Conservation (phyloP, 2,113 vertebrate species). For the Rattus rattus region DNA sequence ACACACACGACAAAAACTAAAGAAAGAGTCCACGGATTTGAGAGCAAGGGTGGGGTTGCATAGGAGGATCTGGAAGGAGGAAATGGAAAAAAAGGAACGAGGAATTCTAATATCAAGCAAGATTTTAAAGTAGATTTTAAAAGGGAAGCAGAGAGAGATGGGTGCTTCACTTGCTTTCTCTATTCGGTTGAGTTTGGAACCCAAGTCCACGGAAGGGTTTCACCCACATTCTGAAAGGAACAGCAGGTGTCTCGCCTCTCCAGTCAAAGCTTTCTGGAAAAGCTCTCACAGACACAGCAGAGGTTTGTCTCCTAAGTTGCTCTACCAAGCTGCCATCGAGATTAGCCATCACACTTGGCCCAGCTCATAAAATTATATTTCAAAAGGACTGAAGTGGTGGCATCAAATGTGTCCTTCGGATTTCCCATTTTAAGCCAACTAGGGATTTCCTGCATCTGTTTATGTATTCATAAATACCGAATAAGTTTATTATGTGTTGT, state of each 20-base stretch:
- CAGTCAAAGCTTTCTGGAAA: not conserved
- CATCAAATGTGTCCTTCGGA: constrained; percentile 64
- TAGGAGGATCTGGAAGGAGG: not conserved
- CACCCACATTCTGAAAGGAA: not conserved
- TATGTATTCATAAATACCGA: constrained; percentile 51
- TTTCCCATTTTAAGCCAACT: constrained; percentile 74
- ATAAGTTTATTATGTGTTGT: not conserved
- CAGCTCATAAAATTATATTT: constrained; percentile 53
- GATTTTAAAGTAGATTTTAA: not conserved
- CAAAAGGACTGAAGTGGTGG: constrained; percentile 56
- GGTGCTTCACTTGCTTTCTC: too few relatives aligned
- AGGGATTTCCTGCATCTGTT: constrained; percentile 46
- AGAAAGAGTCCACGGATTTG: not conserved
- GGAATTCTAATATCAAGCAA: not conserved
- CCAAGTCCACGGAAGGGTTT: too few relatives aligned
- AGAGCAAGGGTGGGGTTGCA: not conserved
- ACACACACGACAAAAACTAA: not conserved
- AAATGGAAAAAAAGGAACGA: not conserved
- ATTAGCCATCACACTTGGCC: not conserved
- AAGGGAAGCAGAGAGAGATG: not conserved
- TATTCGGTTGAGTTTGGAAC: not conserved
- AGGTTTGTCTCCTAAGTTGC: not conserved
- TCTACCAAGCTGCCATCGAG: not conserved
- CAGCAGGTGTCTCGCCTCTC: too few relatives aligned
- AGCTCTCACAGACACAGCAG: not conserved